phyloP scores from a whole-genome alignment of 2,797 vertebrate genomes.

The Synanceia verrucosa region DNA sequence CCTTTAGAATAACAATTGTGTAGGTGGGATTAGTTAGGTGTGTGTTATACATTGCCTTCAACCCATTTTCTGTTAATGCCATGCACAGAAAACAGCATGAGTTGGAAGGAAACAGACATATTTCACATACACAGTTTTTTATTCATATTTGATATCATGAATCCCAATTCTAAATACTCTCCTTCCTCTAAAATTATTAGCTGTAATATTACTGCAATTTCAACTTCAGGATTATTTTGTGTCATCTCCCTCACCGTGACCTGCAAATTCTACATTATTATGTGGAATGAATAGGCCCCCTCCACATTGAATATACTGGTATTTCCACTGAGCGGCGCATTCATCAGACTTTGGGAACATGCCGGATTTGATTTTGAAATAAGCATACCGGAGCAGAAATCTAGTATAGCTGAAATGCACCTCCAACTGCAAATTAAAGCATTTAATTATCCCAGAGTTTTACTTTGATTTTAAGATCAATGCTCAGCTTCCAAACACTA shows the following conservation, averaged over 20 bases:
- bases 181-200: not conserved
- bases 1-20: conserved; percentile 48
- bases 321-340: not conserved
- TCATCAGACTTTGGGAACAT: not conserved
- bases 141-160: not conserved
- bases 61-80: not conserved
- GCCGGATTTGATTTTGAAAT: not conserved
- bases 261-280: not conserved
- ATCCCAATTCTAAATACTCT: not conserved
- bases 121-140: not conserved
- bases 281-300: not conserved
- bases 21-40: conserved; percentile 21
- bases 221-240: not conserved
- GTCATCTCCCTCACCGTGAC: not conserved
- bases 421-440: not conserved
- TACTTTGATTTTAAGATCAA: not conserved
- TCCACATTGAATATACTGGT: not conserved
- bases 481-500: not conserved
- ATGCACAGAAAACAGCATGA: not conserved
- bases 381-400: not conserved
- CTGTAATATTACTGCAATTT: not conserved
- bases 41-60: conserved; percentile 4
- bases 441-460: not conserved
- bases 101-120: not conserved
- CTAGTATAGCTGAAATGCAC: not conserved